Base-by-base conservation (phyloP, 1,140 invertebrate genomes). In the Drosophila albomicans region DNA sequence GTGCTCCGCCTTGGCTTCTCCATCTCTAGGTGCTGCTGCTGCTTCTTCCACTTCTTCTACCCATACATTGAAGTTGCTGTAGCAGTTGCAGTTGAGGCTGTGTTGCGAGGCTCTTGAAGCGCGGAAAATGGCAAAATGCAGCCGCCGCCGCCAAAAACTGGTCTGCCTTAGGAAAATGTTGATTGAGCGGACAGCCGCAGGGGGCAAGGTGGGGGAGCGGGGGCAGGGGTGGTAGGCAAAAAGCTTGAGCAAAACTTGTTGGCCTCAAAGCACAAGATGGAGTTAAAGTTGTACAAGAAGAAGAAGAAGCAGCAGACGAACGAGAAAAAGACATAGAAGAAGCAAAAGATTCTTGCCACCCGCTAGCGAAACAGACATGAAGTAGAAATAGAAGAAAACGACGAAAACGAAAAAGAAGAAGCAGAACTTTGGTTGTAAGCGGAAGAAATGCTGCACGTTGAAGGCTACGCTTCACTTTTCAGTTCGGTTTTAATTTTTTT, bases 41-140 rank as follows among this genome's bases (percentile, higher is more conserved):
- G 30, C 46, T 52, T 41, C 61, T 51, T 38, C 59, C 41, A 1
- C n/a, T 52, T 41, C 61, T 51, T 38, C 46, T 57, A 7, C n/a
- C 8, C 13, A 8, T 30, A 32, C 28, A 32, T 15, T 54, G 6
- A 3, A 54, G 51, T 54, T 64, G 32, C 20, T 41, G 25, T 30
- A 1, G 38, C 38, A n/a, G 38, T 41, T 52, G 62, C 35, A 5
- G 48, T 7, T 56, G 28, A 32, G 5, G 61, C 45, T 56, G 8
- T 35, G 8, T 35, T 35, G 48, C 58, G 49, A 56, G 67, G 66
- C 73, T 75, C 61, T 72, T 87, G 71, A 79, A 87, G 78, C 78
- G 78, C 85, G 84, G 86, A 88, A 88, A 88, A 88, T 89, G 84
- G 84, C 81, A 88, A 88, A 82, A 77, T 77, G 70, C 75, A 78